Evolutionary conservation across 1,140 invertebrate species (phyloP).

Genomic region (Diorhabda carinulata): DNA sequence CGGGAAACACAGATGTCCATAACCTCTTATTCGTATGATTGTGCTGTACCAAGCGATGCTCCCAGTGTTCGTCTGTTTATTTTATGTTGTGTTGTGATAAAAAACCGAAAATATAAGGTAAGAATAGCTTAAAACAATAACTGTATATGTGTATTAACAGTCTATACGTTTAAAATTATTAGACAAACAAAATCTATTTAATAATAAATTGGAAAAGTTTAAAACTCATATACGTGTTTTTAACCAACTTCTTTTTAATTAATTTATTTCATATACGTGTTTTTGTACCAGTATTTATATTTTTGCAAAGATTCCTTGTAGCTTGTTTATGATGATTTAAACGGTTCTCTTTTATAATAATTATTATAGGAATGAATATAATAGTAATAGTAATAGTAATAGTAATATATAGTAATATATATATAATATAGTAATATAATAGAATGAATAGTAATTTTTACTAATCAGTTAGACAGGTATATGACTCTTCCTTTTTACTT

Average conservation of each 20-base stretch:
- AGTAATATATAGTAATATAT: no score
- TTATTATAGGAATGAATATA: conserved; percentile 1
- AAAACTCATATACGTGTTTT: conserved; percentile 1
- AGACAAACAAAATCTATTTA: not conserved
- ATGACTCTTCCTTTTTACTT: not conserved
- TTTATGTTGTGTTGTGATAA: not conserved
- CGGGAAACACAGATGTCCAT: not conserved
- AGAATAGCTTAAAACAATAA: not conserved
- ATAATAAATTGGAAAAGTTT: no score
- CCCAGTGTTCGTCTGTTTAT: not conserved
- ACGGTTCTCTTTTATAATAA: not conserved
- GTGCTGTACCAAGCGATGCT: not conserved
- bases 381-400: no score
- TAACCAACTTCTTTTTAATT: not conserved
- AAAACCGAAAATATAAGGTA: not conserved
- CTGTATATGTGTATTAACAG: not conserved
- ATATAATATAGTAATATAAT: no score
- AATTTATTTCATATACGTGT: not conserved
- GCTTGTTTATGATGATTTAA: not conserved
- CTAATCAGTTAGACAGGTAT: not conserved
- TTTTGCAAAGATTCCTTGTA: not conserved
- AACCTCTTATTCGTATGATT: not conserved
- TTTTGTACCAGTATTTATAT: not conserved
- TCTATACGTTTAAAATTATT: not conserved
- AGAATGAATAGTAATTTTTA: no score